These are phyloP conservation scores for Volucella inflata DNA, from an alignment of 2,888 invertebrate genomes.

Conservation along the genomic window DNA sequence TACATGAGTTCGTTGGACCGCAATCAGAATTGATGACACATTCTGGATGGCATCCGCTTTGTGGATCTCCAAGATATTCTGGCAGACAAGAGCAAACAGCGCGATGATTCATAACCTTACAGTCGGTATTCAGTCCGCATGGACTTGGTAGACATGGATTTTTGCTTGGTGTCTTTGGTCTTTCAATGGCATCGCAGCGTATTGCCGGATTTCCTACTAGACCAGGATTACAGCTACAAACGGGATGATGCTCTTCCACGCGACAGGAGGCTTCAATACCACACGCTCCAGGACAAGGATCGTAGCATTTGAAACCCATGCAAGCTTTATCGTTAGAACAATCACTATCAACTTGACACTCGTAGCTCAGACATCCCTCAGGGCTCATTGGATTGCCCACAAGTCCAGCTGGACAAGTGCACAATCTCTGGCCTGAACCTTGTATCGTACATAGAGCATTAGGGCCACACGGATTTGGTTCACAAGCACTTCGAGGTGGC, in stretches of 20 bases:
- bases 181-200: conserved; percentile 87
- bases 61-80: conserved; percentile 91
- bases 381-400: conserved; percentile 90
- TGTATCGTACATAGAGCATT: conserved; percentile 89
- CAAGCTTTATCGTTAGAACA: conserved; percentile 90
- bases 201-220: conserved; percentile 91
- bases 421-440: conserved; percentile 88
- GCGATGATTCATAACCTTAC: conserved; percentile 88
- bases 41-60: conserved; percentile 90
- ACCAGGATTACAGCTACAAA: conserved; percentile 90
- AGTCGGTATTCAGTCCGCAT: conserved; percentile 92
- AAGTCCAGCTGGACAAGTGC: conserved; percentile 90
- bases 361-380: conserved; percentile 90
- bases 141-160: conserved; percentile 90
- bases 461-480: conserved; percentile 92
- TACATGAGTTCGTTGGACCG: conserved; percentile 89
- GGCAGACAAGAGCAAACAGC: conserved; percentile 91
- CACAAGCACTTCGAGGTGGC: conserved; percentile 88
- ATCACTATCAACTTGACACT: conserved; percentile 92
- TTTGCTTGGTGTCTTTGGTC: conserved; percentile 85
- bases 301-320: conserved; percentile 91
- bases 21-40: conserved; percentile 94
- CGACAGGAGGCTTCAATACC: conserved; percentile 90
- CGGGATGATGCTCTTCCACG: conserved; percentile 91
- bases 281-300: conserved; percentile 93